phyloP scores from a whole-genome alignment of 2,888 invertebrate species.

The Strigamia crassipes region DNA sequence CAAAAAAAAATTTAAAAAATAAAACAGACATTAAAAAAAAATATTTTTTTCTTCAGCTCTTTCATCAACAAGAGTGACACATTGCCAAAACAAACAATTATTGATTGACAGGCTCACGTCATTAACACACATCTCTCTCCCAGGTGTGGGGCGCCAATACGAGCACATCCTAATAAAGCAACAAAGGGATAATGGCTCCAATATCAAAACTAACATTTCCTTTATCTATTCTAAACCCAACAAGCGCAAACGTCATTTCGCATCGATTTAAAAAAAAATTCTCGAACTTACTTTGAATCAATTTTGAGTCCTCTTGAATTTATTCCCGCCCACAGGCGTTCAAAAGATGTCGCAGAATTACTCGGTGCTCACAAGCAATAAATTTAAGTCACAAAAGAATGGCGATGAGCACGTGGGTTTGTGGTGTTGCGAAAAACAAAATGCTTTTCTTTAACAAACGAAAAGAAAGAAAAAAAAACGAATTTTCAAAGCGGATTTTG shows the following conservation, averaged over 20 bases:
- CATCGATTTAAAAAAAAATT: background rate
- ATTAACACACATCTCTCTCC: conserved; percentile 25
- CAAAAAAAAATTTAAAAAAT: background rate
- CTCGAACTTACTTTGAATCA: conserved; percentile 10
- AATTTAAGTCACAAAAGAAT: conserved; percentile 4
- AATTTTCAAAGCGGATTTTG: background rate
- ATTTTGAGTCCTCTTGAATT: background rate
- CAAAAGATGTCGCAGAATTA: background rate
- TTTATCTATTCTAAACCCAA: background rate
- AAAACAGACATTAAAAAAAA: conserved; percentile 8
- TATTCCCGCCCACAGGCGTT: background rate
- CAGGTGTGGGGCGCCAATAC: conserved; percentile 36
- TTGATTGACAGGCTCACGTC: conserved; percentile 34
- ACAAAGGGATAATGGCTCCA: conserved; percentile 23
- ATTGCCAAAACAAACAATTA: conserved; percentile 27
- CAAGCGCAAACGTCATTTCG: background rate
- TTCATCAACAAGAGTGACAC: conserved; percentile 31
- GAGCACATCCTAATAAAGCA: conserved; percentile 37
- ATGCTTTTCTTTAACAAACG: background rate
- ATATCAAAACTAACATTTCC: conserved; percentile 18
- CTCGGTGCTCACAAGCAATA: conserved; percentile 6
- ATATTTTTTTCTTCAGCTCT: background rate
- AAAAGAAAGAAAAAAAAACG: too few species aligned
- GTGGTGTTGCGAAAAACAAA: background rate
- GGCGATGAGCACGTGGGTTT: conserved; percentile 18